Evolutionary conservation across 1,140 invertebrate genomes (phyloP), one percentile per base, ranked within the genome.

Genomic region (Apis florea): DNA sequence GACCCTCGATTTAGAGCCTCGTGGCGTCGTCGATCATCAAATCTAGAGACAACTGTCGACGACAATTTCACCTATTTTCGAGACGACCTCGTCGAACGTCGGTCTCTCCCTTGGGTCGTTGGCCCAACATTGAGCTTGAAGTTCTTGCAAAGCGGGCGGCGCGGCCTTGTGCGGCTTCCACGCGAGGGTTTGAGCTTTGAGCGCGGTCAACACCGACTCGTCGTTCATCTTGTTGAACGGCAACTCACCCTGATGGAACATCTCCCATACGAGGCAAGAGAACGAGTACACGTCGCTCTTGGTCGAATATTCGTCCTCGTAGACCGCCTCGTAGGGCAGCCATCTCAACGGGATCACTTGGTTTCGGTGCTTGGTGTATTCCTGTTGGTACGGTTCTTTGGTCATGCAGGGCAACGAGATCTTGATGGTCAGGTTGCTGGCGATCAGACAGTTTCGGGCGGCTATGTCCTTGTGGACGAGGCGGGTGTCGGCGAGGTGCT

Each of bases 231-330:
- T 96, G 15, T 96, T 95, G 89, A 98, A 98, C 0, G 98, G 98
- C 63, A 98, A 93, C 87, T 97, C 96, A 0, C 97, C 98, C 91
- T 97, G 96, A 77, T 96, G 96, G 91, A 98, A 98, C 24, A 98
- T 96, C 91, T 99, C 98, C 97, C 98, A 99, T 47, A 98, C 95
- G 1, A 98, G 94, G 21, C 97, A 97, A 0, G 96, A 98, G 91
- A 96, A 99, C 81, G 98, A 97, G 94, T 98, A 99, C 0, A 99
- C 97, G 92, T 99, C 98, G 91, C 97, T 98, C 91, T 99, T 98
- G 9, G 97, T 97, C 1, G 98, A 98, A 91, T 97, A 98, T 84
- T 98, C 97, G 84, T 98, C 97, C 92, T 98, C 97, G 82, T 97
- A 95, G 1, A 98, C 96, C 2, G 97, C 97, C 92, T 99, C 98